Evolutionary conservation across 2,797 vertebrate genomes (phyloP).

Genomic region (Brachyalestes nurse): DNA sequence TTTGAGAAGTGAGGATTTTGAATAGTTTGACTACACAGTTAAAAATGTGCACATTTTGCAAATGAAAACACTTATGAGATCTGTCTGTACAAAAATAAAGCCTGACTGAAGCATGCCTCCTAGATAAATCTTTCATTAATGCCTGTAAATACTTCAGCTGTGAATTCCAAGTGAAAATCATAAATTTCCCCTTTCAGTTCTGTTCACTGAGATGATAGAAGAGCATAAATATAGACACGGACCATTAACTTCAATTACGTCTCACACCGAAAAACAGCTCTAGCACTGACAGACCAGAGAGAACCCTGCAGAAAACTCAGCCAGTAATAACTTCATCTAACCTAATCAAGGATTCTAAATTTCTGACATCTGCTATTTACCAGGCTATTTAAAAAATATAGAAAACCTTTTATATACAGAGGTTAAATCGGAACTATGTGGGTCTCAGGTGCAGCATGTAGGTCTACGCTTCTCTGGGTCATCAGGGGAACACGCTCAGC

Average conservation of each 20-base stretch:
- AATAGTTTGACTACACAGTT: not conserved
- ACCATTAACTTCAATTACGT: not conserved
- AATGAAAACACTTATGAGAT: not conserved
- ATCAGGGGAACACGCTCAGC: too few relatives aligned
- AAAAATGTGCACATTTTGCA: constrained; percentile 12
- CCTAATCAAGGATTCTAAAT: too few relatives aligned
- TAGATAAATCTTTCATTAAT: not conserved
- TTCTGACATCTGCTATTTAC: too few relatives aligned
- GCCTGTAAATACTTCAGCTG: not conserved
- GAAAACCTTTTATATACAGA: too few relatives aligned
- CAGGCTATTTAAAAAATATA: too few relatives aligned
- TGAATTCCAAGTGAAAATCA: not conserved
- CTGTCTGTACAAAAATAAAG: not conserved
- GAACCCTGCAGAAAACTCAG: not conserved
- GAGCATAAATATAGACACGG: not conserved
- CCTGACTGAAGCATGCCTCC: not conserved
- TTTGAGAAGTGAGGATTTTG: not conserved
- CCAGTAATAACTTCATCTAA: not conserved
- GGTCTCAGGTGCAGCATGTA: too few relatives aligned
- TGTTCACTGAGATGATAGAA: not conserved
- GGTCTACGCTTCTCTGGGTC: too few relatives aligned
- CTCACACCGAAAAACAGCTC: not conserved
- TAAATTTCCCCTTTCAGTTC: not conserved
- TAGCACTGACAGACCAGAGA: not conserved
- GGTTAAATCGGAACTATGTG: too few relatives aligned